Percentiles rank a stretch among this genome's conserved stretches.
Conservation (phyloP, 2,113 vertebrate genomes). For the Pelvicachromis taeniatus region DNA sequence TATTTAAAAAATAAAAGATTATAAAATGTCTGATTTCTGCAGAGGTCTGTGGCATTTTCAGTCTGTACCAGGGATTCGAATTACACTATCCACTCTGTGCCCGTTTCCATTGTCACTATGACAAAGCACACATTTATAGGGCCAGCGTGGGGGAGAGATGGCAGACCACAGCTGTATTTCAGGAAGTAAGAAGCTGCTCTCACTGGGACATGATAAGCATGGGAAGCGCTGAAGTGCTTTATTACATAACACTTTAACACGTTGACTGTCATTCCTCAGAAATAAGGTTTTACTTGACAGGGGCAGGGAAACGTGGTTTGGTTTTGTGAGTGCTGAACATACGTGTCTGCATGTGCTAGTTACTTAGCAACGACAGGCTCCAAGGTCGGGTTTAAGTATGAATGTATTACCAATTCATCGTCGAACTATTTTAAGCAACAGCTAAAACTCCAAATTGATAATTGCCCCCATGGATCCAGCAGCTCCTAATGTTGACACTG, state of each 20-base stretch:
- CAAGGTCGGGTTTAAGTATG: background rate
- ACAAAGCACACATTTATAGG: conserved; percentile 49
- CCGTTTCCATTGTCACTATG: conserved; percentile 14
- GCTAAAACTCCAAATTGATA: background rate
- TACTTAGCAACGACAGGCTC: background rate
- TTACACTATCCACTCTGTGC: conserved; percentile 8
- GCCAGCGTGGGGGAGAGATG: background rate
- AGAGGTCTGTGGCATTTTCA: background rate
- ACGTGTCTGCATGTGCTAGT: background rate
- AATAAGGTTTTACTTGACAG: background rate
- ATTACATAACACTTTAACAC: background rate
- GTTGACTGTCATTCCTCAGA: background rate
- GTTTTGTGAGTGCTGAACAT: background rate
- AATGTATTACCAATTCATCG: background rate
- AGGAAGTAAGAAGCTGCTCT: background rate
- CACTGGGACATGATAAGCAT: conserved; percentile 8
- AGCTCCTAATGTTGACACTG: background rate
- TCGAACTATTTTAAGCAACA: background rate
- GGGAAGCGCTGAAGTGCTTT: background rate
- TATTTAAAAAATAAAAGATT: background rate
- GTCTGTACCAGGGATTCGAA: background rate
- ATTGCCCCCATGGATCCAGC: background rate
- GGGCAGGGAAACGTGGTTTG: background rate
- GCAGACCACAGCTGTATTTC: conserved; percentile 6
- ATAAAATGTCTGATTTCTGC: background rate